phyloP scores from a whole-genome alignment of 2,888 invertebrate species.

The Calameuta filiformis region DNA sequence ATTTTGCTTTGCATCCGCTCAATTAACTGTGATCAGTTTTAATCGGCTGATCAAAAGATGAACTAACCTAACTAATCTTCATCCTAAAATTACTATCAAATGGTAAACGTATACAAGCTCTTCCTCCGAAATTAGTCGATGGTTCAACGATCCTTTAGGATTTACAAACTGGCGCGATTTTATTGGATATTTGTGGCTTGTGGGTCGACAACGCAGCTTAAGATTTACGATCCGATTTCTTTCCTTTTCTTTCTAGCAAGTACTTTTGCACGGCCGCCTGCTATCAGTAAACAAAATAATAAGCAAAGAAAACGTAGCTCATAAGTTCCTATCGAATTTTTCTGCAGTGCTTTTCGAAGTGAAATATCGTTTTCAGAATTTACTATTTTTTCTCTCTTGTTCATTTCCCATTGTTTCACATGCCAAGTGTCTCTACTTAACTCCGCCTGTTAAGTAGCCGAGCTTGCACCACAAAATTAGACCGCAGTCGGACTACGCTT shows the following conservation, averaged over 20 bases:
- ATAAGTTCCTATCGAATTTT: background rate
- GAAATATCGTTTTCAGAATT: background rate
- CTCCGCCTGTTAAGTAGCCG: background rate
- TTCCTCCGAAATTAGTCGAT: background rate
- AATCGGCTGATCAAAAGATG: background rate
- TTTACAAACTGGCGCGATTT: background rate
- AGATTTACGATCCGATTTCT: background rate
- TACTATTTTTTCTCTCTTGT: background rate
- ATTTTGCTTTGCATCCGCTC: background rate
- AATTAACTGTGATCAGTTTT: background rate
- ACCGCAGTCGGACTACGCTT: background rate
- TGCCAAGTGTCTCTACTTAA: background rate
- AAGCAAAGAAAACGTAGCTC: background rate
- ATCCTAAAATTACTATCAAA: background rate
- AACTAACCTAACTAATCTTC: too few relatives aligned
- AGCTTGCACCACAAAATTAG: background rate
- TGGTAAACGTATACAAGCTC: too few relatives aligned
- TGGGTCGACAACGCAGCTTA: background rate
- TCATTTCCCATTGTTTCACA: background rate
- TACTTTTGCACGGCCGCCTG: background rate
- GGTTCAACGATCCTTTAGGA: background rate
- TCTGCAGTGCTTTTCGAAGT: background rate
- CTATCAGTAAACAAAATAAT: slow-evolving; percentile 1
- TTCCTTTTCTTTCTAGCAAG: background rate
- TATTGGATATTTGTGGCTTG: background rate